Percentiles rank a stretch among this genome's conserved stretches.
Evolutionary conservation across 2,888 invertebrate species (phyloP).

Genomic region (Toxonevra muliebris): DNA sequence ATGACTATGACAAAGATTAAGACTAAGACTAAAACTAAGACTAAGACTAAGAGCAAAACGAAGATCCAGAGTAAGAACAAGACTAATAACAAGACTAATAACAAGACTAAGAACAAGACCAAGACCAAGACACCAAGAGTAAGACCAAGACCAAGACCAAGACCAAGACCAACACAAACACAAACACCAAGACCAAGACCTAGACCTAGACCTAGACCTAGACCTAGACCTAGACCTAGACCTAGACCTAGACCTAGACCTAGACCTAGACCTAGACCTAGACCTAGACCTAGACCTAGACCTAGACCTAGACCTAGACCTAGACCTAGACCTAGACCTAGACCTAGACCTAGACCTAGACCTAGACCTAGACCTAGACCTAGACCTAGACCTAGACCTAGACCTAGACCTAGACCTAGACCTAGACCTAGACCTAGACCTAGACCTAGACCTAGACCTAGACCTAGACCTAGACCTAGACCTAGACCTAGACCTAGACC

Average conservation of each 20-base stretch:
- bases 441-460: slow-evolving; percentile 10
- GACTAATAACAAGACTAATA: no score
- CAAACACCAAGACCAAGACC: slow-evolving; percentile 1
- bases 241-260: slow-evolving; percentile 6
- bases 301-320: not conserved
- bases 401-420: slow-evolving; percentile 5
- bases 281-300: slow-evolving; percentile 2
- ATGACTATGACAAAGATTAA: no score
- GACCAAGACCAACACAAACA: slow-evolving; percentile 1
- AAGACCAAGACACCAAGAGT: no score
- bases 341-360: not conserved
- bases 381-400: slow-evolving; percentile 1
- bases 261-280: not conserved
- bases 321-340: not conserved
- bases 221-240: slow-evolving; percentile 7
- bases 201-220: slow-evolving; percentile 9
- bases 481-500: slow-evolving; percentile 6
- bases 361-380: not conserved
- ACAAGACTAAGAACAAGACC: no score
- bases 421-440: not conserved
- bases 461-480: not conserved
- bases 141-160: not conserved
- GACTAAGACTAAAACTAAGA: no score
- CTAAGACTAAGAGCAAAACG: no score
- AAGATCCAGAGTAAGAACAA: no score